phyloP scores from a whole-genome alignment of 1,140 invertebrate genomes.

The Belonocnema kinseyi region DNA sequence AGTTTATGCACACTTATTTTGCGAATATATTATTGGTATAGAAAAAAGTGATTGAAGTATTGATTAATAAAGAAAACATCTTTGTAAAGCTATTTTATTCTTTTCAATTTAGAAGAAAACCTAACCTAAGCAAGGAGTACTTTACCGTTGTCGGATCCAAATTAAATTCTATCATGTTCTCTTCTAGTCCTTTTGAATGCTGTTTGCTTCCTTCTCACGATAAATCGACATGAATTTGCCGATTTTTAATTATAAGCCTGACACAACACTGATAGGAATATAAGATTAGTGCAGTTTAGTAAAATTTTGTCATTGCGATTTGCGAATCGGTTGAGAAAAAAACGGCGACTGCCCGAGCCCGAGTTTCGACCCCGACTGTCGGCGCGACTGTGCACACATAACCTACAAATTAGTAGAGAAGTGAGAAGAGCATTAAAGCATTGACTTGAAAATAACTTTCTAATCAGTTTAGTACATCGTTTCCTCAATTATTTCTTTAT shows the following conservation, averaged over 20 bases:
- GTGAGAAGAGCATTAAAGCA: neutral
- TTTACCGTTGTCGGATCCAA: constrained; percentile 22
- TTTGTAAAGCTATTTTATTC: neutral
- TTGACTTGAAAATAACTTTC: neutral
- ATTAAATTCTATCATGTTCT: constrained; percentile 6
- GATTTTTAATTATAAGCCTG: neutral
- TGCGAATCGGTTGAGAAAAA: constrained; percentile 11
- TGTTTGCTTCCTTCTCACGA: neutral
- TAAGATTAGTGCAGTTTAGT: neutral
- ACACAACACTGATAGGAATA: neutral
- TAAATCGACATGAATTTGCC: neutral
- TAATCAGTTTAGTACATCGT: neutral
- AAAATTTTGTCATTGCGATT: neutral
- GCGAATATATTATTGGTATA: neutral
- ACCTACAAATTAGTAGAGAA: neutral
- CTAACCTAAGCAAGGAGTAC: constrained; percentile 4
- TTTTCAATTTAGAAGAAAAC: constrained; percentile 1
- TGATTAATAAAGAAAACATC: neutral
- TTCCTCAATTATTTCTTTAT: neutral
- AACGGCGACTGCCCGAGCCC: neutral
- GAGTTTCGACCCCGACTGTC: too few species aligned
- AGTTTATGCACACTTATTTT: neutral
- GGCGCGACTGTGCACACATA: neutral
- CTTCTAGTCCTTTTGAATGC: neutral
- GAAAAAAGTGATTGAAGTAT: neutral